Evolutionary conservation across 2,797 vertebrate genomes (phyloP).

Genomic region (Florisuga fusca): DNA sequence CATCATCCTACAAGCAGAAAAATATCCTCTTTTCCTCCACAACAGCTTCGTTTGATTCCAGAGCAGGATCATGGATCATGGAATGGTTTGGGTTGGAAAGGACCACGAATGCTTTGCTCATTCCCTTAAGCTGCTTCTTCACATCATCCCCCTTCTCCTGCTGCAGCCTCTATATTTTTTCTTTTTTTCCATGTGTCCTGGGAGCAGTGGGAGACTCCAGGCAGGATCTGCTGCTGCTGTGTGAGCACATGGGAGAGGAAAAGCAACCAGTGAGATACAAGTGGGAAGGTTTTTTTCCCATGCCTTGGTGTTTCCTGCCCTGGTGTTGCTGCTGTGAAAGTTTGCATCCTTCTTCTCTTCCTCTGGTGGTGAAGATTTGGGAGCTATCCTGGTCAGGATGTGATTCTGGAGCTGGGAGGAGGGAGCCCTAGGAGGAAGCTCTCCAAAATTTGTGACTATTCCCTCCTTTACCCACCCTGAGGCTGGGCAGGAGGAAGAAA

Average conservation of each 20-base stretch:
- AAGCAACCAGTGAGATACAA: conserved; percentile 39
- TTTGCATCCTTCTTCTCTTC: background rate
- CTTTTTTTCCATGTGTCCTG: background rate
- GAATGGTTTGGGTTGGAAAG: no score
- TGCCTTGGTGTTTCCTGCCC: conserved; percentile 26
- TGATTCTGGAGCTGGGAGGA: background rate
- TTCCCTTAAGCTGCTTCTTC: background rate
- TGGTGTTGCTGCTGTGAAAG: background rate
- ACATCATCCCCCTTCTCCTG: background rate
- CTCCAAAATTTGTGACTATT: background rate
- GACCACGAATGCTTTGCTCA: background rate
- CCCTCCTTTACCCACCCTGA: background rate
- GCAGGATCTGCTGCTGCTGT: background rate
- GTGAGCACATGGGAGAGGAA: conserved; percentile 48
- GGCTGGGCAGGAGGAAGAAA: background rate
- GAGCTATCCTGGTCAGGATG: background rate
- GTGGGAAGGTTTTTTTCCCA: conserved; percentile 47
- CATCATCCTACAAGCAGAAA: no score
- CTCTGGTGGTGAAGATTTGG: background rate
- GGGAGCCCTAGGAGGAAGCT: background rate
- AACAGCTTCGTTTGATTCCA: background rate
- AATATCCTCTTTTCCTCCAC: background rate
- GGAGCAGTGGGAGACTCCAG: background rate
- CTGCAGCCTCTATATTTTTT: background rate
- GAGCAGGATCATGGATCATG: no score